A percentile compares a stretch with the other conserved stretches of the same genome.
These are phyloP conservation scores for Emesis russula DNA, from an alignment of 2,888 invertebrate genomes.

Conservation along the genomic window DNA sequence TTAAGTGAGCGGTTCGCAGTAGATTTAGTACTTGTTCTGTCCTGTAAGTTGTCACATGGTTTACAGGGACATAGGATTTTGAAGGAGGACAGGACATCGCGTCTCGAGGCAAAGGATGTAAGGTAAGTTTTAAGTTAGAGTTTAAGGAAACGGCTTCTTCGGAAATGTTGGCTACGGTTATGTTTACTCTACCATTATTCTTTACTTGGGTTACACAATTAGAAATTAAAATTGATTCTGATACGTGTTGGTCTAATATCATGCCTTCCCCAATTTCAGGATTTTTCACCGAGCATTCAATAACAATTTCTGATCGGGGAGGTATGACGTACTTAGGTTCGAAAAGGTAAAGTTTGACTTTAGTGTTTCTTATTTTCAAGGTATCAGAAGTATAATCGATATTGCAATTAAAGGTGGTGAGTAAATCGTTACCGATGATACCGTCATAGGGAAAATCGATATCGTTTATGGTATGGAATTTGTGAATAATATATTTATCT, in stretches of 20 bases:
- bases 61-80: conserved; percentile 3
- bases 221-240: conserved; percentile 57
- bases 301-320: conserved; percentile 74
- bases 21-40: conserved; percentile 61
- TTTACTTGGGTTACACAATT: conserved; percentile 67
- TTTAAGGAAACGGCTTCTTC: conserved; percentile 43
- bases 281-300: conserved; percentile 83
- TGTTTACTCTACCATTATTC: conserved; percentile 50
- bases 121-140: conserved; percentile 47
- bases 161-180: conserved; percentile 57
- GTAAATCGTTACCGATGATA: conserved; percentile 17
- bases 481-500: background rate
- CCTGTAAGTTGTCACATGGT: conserved; percentile 2
- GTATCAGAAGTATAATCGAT: conserved; percentile 12
- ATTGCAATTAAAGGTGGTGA: background rate
- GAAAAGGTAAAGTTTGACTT: conserved; percentile 17
- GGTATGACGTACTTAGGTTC: conserved; percentile 79
- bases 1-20: conserved; percentile 69
- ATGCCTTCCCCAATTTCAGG: conserved; percentile 81
- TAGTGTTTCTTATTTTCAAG: conserved; percentile 7
- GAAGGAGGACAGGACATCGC: conserved; percentile 6
- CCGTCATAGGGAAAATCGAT: background rate
- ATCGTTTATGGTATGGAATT: conserved; percentile 7
- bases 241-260: conserved; percentile 65
- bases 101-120: conserved; percentile 28